Evolutionary conservation across 2,797 vertebrate species (phyloP), one percentile per base, ranked within the genome.

Genomic region (Cichlasoma orientale): DNA sequence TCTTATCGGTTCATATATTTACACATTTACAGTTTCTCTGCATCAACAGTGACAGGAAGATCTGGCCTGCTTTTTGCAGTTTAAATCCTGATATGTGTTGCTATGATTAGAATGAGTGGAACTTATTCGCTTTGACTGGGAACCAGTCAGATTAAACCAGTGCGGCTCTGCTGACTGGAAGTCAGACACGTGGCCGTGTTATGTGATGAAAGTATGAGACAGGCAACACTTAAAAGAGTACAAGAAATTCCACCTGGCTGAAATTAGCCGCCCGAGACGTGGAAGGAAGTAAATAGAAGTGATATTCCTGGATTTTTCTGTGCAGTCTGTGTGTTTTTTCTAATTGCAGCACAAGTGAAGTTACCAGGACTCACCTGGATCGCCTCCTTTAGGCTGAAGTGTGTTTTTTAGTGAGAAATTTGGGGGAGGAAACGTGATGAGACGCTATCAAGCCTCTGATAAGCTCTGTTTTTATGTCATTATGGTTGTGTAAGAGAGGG

Each of bases 61-160:
- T 7, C 19, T 23, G 13, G 0, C 25, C 25, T 1, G 5, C 1
- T 23, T 58, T 27, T 47, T 59, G 18, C n/a, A 53, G 27, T 78
- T 63, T 21, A 0, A 61, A 44, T 29, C n/a, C 21, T 56, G 29
- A 78, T 38, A 55, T 50, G 56, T 73, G 8, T 47, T 5, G 41
- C 57, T 74, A 36, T 71, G 31, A 57, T 78, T 72, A 33, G 31
- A 75, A 1, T 54, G 19, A 52, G 41, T 13, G 33, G 55, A 58
- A 47, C 13, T 75, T 36, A 75, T 69, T 79, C 23, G 61, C 76
- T 38, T 74, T 80, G 57, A 29, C 41, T 8, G 6, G 57, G 79
- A 79, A 79, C 27, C 76, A 82, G 79, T 85, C 59, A 79, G 33
- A 81, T 38, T 21, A 69, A 77, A 44, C 74, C 70, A 50, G 50